Evolutionary conservation across 2,113 vertebrate genomes (phyloP).

Genomic region (Monopterus albus): DNA sequence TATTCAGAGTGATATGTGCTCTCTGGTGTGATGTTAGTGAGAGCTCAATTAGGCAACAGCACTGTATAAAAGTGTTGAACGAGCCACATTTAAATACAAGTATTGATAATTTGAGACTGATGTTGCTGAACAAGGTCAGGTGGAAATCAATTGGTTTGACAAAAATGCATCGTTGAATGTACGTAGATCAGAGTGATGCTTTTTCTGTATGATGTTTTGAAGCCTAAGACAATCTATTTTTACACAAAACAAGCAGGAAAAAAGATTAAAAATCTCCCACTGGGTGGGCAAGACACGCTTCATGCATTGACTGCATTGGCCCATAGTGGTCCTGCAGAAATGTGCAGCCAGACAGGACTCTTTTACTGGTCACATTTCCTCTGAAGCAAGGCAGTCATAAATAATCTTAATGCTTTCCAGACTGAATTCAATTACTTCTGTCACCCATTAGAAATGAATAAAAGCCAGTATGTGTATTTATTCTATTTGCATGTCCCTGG

Average conservation of each 20-base stretch:
- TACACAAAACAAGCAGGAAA: conserved; percentile 43
- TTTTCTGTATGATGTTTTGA: conserved; percentile 14
- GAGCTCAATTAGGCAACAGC: not conserved
- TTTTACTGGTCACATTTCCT: conserved; percentile 44
- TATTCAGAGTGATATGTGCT: not conserved
- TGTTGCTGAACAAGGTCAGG: conserved; percentile 32
- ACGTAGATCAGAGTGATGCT: conserved; percentile 20
- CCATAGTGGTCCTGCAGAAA: conserved; percentile 36
- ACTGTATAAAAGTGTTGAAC: not conserved
- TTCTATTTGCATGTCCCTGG: conserved; percentile 70
- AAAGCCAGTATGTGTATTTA: conserved; percentile 62
- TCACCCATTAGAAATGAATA: conserved; percentile 71
- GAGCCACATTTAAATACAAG: conserved; percentile 21
- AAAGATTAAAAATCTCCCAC: conserved; percentile 47
- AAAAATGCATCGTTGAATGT: conserved; percentile 10
- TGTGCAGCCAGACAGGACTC: conserved; percentile 21
- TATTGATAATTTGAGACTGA: conserved; percentile 26
- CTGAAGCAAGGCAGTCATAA: conserved; percentile 62
- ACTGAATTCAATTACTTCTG: conserved; percentile 70
- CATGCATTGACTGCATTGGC: conserved; percentile 19
- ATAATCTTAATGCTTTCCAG: conserved; percentile 73
- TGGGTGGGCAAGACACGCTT: conserved; percentile 35
- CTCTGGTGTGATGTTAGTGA: not conserved
- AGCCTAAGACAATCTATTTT: conserved; percentile 54
- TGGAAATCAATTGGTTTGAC: conserved; percentile 40